Base-by-base conservation (phyloP, 2,797 vertebrate genomes). In the Crotalus adamanteus region DNA sequence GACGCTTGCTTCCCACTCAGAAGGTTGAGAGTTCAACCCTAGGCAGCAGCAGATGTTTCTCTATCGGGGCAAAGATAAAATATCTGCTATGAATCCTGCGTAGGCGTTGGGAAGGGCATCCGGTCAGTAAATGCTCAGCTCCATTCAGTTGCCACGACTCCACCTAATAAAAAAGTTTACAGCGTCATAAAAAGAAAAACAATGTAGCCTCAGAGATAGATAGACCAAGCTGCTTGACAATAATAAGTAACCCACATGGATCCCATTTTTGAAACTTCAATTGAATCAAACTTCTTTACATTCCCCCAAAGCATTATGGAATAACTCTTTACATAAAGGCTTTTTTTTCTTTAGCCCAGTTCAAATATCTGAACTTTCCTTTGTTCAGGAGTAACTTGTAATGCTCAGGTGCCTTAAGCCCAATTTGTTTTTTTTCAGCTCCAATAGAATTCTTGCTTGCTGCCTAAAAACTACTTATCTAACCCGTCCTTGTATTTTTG, bases 371-470 rank as follows among this genome's bases (percentile, higher is more conserved):
- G 13, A 31, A 18, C 11, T 28, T 3, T 57, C 31, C 47, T 83
- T 60, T 22, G 51, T 88, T 88, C 16, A 22, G 14, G 16, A 20
- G 63, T 88, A 51, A 63, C 31, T 56, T 59, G 7, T 61, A 47
- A 60, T 56, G 8, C 9, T 83, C 87, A 69, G 93, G 60, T 97
- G 96, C 94, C 86, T 94, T 20, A 83, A 91, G 95, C 91, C 95
- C 94, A 94, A 92, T 95, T 95, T 91, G 60, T 94, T 93, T 56
- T 94, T 93, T 56, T 6, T 11, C 2, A 56, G 0, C 94, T 96
- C 97, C 94, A 95, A 96, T 91, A 94, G 95, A 97, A 95, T 92
- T 20, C 92, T 96, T 96, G 92, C 96, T 86, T 91, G 56, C 91
- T 95, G 93, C 91, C 95, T 95, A 73, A 91, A 37, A 96, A 96